Evolutionary conservation across 1,140 invertebrate genomes (phyloP), one percentile per base, ranked within the genome.

Genomic region (Pachyrhynchus sulphureomaculatus): DNA sequence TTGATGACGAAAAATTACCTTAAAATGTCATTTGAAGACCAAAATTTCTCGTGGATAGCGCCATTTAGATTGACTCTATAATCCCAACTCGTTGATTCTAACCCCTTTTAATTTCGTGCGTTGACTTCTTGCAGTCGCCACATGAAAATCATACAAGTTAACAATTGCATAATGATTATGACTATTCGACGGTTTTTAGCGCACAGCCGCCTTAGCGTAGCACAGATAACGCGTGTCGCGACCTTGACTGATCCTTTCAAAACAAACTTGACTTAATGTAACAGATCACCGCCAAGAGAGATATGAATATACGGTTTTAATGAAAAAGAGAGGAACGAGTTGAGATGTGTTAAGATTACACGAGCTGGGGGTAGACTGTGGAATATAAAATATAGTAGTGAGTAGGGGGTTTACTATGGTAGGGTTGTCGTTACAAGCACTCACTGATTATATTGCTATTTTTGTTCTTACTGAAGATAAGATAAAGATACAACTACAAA

Each of bases 201-300:
- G n/a, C n/a, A 37, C 34, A 37, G 34, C 34, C 34, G 34, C 34
- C 34, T 37, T 13, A 13, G 34, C 34, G 15, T 37, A 37, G 15
- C 34, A 37, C 34, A 37, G 34, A 37, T 37, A 37, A 37, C 34
- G 34, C n/a, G 34, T 37, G 34, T 13, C 5, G 34, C 34, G 34
- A 37, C 34, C 34, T 37, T 37, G 34, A 37, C 34, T 37, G n/a
- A 5, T 37, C n/a, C 34, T 37, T 37, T 37, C 34, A 37, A n/a
- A 37, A 37, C 34, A 37, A 37, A n/a, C 34, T 3, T n/a, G 34
- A 13, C n/a, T n/a, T 9, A 8, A 3, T 37, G 34, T n/a, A 5
- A 37, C n/a, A 13, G n/a, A 37, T 8, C 29, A 6, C 5, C 29
- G 5, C n/a, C n/a, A n/a, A n/a, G n/a, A 37, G 34, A 37, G 34